phyloP scores from a whole-genome alignment of 2,888 invertebrate species.

The Thereva unica region DNA sequence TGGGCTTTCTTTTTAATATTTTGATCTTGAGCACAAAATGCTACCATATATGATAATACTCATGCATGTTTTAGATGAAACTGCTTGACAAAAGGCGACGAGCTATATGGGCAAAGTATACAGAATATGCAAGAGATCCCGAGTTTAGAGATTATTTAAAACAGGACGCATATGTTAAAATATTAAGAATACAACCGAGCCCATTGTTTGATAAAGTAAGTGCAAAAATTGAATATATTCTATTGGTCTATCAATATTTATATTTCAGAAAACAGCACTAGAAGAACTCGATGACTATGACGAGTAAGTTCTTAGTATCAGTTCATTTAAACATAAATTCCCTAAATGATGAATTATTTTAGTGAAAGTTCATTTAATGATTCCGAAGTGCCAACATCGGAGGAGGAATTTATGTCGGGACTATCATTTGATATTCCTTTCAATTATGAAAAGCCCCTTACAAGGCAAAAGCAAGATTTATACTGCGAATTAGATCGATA shows the following conservation, averaged over 20 bases:
- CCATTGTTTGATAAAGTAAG: constrained; percentile 33
- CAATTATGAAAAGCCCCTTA: constrained; percentile 28
- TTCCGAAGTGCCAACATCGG: constrained; percentile 35
- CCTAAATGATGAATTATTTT: background rate
- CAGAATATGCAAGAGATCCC: constrained; percentile 15
- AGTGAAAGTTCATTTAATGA: constrained; percentile 37
- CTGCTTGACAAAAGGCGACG: constrained; percentile 30
- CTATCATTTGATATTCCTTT: background rate
- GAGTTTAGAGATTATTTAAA: constrained; percentile 14
- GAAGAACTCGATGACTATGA: too few species aligned
- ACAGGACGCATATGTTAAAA: constrained; percentile 8
- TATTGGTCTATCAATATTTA: too few species aligned
- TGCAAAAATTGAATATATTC: background rate
- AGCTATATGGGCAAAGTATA: constrained; percentile 36
- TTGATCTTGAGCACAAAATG: too few species aligned
- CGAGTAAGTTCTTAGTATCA: too few species aligned
- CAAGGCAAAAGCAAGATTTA: constrained; percentile 19
- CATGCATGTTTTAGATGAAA: constrained; percentile 15
- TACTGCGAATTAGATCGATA: constrained; percentile 33
- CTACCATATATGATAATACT: too few species aligned
- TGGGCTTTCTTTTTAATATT: too few species aligned
- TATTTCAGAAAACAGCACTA: too few species aligned
- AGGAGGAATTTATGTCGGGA: constrained; percentile 31
- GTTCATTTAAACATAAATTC: background rate
- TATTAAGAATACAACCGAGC: constrained; percentile 12